Conservation (phyloP, 2,797 vertebrate genomes). For the Neosilurus hyrtlii region DNA sequence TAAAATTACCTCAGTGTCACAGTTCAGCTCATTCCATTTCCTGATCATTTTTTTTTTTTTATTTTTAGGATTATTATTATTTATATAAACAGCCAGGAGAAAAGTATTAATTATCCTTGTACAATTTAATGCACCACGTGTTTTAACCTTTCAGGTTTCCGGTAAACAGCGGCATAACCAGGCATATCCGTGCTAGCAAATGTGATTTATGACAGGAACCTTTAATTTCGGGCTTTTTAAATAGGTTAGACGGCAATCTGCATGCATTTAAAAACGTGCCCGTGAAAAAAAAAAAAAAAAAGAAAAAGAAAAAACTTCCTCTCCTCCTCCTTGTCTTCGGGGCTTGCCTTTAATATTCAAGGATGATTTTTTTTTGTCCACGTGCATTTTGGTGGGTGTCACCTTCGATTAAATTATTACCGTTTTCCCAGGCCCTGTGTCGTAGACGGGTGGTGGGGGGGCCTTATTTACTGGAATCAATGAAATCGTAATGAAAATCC, state of each 20-base stretch:
- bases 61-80: slow-evolving; percentile 66
- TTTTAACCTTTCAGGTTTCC: slow-evolving; percentile 99
- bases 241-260: slow-evolving; percentile 99
- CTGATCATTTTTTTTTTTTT: slow-evolving; percentile 75
- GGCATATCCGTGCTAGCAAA: slow-evolving; percentile 94
- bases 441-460: slow-evolving; percentile 84
- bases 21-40: slow-evolving; percentile 93
- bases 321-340: slow-evolving; percentile 84
- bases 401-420: slow-evolving; percentile 99
- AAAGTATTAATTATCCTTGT: slow-evolving; percentile 99
- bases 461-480: slow-evolving; percentile 99
- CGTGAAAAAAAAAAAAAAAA: slow-evolving; percentile 56
- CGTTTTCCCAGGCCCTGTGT: slow-evolving; percentile 89
- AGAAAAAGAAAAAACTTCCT: slow-evolving; percentile 65
- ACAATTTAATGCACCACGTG: slow-evolving; percentile 98
- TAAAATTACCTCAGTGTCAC: slow-evolving; percentile 88
- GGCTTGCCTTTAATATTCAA: slow-evolving; percentile 99
- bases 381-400: slow-evolving; percentile 99
- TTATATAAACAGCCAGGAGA: slow-evolving; percentile 99
- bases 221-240: slow-evolving; percentile 97
- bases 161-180: slow-evolving; percentile 98
- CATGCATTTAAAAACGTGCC: slow-evolving; percentile 98
- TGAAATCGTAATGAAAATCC: slow-evolving; percentile 99
- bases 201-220: slow-evolving; percentile 99
- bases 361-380: slow-evolving; percentile 97